These are phyloP conservation scores for Eucera pruinosa DNA, from an alignment of 2,888 invertebrate species.

Conservation along the genomic window DNA sequence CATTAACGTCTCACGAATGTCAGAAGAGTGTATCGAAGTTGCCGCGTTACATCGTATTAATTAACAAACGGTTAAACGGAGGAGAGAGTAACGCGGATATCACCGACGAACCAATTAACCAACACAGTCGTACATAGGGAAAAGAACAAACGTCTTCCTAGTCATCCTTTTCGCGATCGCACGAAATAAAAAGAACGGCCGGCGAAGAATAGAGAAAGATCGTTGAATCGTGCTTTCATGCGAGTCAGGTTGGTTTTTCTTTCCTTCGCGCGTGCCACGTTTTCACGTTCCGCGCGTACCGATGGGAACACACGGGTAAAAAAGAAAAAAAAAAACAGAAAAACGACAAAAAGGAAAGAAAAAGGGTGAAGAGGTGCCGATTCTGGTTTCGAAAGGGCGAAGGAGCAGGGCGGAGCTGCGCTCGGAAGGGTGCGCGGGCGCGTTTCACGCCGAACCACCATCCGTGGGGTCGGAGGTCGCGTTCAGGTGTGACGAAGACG, in stretches of 20 bases:
- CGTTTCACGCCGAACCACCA: constrained; percentile 69
- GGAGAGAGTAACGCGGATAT: too few relatives aligned
- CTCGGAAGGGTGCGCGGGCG: constrained; percentile 80
- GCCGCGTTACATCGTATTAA: too few relatives aligned
- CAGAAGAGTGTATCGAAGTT: too few relatives aligned
- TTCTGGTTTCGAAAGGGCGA: constrained; percentile 68
- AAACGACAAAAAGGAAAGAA: not conserved
- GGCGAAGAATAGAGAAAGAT: not conserved
- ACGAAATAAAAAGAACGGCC: not conserved
- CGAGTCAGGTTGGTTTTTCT: constrained; percentile 11
- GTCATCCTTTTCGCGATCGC: too few relatives aligned
- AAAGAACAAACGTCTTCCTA: too few relatives aligned
- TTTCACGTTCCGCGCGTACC: constrained; percentile 31
- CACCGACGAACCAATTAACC: too few relatives aligned
- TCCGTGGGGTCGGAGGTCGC: constrained; percentile 77
- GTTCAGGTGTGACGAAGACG: constrained; percentile 77
- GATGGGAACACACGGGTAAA: constrained; percentile 25
- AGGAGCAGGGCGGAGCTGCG: constrained; percentile 82
- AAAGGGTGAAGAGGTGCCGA: constrained; percentile 54
- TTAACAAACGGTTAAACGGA: too few relatives aligned
- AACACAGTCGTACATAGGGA: too few relatives aligned
- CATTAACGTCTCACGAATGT: too few relatives aligned
- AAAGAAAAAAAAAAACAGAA: not conserved
- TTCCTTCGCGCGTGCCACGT: constrained; percentile 24
- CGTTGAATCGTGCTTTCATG: not conserved